Percentiles rank a stretch among this genome's conserved stretches.
Evolutionary conservation across 2,888 invertebrate genomes (phyloP).

Genomic region (Pycnomerus fuliginosus): DNA sequence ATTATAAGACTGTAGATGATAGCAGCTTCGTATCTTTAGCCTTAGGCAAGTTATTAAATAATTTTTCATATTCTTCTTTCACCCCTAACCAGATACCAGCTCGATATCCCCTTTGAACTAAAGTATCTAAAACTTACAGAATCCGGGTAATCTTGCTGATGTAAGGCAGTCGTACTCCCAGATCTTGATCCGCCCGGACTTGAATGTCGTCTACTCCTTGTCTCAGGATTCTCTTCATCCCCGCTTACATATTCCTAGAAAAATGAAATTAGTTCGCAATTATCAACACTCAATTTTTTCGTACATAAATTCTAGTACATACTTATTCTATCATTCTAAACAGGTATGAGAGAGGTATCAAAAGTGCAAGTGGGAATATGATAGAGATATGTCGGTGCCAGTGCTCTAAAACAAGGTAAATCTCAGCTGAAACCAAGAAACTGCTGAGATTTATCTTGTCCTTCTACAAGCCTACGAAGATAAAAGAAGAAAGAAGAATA

Average conservation of each 20-base stretch:
- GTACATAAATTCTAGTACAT: no score
- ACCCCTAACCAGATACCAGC: no score
- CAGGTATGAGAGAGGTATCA: slow-evolving; percentile 27
- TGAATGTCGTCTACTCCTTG: slow-evolving; percentile 62
- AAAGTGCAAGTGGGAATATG: slow-evolving; percentile 46
- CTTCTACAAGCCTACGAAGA: slow-evolving; percentile 44
- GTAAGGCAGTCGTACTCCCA: slow-evolving; percentile 65
- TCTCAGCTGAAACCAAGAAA: slow-evolving; percentile 14
- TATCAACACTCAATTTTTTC: no score
- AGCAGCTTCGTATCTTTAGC: no score
- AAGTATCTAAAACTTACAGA: slow-evolving; percentile 53
- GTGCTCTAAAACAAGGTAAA: slow-evolving; percentile 46
- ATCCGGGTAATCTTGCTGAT: slow-evolving; percentile 62
- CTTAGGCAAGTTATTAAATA: no score
- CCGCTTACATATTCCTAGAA: slow-evolving; percentile 66
- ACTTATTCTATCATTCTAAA: slow-evolving; percentile 20
- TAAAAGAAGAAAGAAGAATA: slow-evolving; percentile 32
- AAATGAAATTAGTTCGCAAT: no score
- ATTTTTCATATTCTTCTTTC: no score
- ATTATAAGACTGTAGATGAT: no score
- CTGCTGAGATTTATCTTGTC: slow-evolving; percentile 31
- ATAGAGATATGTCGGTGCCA: slow-evolving; percentile 54
- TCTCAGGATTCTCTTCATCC: slow-evolving; percentile 63
- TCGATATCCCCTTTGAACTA: background rate
- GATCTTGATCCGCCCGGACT: slow-evolving; percentile 70